A percentile compares a stretch with the other conserved stretches of the same genome.
Evolutionary conservation across 23 tunicate species (phyloP).

Genomic region (Ciona savignyi): DNA sequence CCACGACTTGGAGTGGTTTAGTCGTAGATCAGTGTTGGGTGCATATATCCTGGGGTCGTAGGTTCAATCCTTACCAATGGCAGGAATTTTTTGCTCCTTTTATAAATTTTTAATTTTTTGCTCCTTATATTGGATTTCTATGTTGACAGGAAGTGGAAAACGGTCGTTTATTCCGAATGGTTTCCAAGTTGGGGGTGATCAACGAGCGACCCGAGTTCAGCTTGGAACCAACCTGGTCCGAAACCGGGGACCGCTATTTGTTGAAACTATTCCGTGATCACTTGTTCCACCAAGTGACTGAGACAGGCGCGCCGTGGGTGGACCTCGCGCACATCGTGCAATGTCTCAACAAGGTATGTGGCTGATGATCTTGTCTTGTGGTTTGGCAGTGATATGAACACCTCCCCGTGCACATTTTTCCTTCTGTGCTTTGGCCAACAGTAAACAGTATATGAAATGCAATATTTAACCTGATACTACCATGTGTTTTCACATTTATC

Average conservation of each 20-base stretch:
- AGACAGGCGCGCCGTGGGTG: slow-evolving; percentile 88
- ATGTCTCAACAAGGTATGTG: slow-evolving; percentile 83
- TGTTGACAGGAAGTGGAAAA: slow-evolving; percentile 95
- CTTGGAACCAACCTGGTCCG: slow-evolving; percentile 73
- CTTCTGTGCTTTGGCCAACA: no score
- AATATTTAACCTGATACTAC: no score
- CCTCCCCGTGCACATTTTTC: no score
- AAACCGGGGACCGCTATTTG: slow-evolving; percentile 95
- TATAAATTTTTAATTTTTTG: background rate
- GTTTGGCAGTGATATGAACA: no score
- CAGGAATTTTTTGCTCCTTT: background rate
- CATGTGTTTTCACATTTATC: background rate
- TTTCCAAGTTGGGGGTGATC: slow-evolving; percentile 68
- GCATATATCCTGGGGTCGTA: no score
- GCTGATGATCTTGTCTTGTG: background rate
- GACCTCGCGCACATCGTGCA: slow-evolving; percentile 84
- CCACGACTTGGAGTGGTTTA: no score
- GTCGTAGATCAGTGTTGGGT: no score
- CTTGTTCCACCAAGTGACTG: slow-evolving; percentile 87
- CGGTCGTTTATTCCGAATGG: slow-evolving; percentile 78
- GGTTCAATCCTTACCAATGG: no score
- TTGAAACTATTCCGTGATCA: slow-evolving; percentile 87
- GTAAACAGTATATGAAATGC: background rate
- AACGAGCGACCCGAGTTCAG: slow-evolving; percentile 80
- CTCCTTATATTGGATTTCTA: no score